Evolutionary conservation across 2,888 invertebrate species (phyloP).

Genomic region (Taphrorychus bicolor): DNA sequence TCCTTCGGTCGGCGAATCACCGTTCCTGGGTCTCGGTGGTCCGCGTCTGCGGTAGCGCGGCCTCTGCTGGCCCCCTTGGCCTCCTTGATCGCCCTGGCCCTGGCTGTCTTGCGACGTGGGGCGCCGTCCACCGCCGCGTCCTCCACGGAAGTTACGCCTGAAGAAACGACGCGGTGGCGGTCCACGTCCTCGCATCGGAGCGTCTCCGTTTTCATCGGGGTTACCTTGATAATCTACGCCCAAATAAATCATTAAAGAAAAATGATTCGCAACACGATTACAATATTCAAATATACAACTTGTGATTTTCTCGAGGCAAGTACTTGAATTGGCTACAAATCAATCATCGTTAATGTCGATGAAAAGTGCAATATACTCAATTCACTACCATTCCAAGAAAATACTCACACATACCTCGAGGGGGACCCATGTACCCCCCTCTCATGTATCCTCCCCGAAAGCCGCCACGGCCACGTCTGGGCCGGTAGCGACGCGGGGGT

Average conservation of each 20-base stretch:
- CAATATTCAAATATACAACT: not conserved
- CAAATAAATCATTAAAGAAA: not conserved
- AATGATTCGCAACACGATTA: no score
- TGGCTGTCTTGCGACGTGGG: constrained; percentile 64
- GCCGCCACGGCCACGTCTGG: constrained; percentile 55
- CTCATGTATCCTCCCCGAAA: constrained; percentile 31
- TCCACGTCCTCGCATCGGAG: constrained; percentile 62
- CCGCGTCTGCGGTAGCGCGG: constrained; percentile 61
- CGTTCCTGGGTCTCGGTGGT: constrained; percentile 55
- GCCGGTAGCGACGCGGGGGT: constrained; percentile 61
- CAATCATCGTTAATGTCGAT: not conserved
- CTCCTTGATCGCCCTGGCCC: constrained; percentile 58
- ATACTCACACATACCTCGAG: constrained; percentile 41
- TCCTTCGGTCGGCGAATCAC: constrained; percentile 59
- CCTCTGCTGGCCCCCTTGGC: constrained; percentile 56
- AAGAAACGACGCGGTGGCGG: constrained; percentile 70
- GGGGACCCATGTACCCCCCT: constrained; percentile 39
- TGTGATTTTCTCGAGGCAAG: no score
- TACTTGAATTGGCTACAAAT: not conserved
- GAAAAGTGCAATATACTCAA: not conserved
- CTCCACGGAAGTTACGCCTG: constrained; percentile 75
- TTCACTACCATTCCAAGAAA: not conserved
- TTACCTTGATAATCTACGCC: constrained; percentile 32
- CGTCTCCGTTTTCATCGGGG: constrained; percentile 57
- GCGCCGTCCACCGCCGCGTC: constrained; percentile 61